Percentiles rank a stretch among this genome's conserved stretches.
Evolutionary conservation across 2,797 vertebrate genomes (phyloP).

Genomic region (Phrynocephalus vlangalii): DNA sequence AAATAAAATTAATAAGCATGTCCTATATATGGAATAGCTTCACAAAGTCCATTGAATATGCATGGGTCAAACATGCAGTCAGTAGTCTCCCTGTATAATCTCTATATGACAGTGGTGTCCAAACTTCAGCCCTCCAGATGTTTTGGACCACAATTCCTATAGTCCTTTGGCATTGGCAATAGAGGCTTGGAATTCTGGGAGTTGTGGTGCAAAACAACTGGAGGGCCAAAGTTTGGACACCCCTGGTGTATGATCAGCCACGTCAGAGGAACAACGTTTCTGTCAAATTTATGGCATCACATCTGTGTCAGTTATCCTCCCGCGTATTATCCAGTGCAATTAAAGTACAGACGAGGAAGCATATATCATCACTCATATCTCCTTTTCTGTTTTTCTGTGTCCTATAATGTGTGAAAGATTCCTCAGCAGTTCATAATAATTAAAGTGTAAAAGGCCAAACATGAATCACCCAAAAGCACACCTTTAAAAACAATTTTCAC

Average conservation of each 20-base stretch:
- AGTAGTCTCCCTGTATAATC: background rate
- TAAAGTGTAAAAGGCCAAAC: slow-evolving; percentile 20
- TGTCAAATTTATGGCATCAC: background rate
- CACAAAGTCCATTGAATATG: background rate
- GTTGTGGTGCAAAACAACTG: no score
- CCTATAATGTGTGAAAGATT: background rate
- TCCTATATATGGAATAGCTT: background rate
- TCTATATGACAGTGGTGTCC: background rate
- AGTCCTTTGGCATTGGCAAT: no score
- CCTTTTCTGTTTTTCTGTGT: background rate
- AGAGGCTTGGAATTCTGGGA: no score
- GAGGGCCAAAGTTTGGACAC: no score
- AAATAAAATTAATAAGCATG: no score
- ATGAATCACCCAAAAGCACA: slow-evolving; percentile 30
- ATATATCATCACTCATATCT: background rate
- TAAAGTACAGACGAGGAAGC: background rate
- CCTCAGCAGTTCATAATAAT: slow-evolving; percentile 13
- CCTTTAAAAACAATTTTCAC: slow-evolving; percentile 31
- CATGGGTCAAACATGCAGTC: background rate
- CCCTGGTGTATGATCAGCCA: background rate
- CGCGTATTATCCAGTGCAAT: background rate
- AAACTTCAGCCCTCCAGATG: no score
- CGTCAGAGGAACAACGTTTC: background rate
- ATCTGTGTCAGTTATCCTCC: background rate
- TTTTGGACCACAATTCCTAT: no score